Evolutionary conservation across 30 jellyfish, hydroid and myxozoan species (phyloP).

Genomic region (Turritopsis rubra): DNA sequence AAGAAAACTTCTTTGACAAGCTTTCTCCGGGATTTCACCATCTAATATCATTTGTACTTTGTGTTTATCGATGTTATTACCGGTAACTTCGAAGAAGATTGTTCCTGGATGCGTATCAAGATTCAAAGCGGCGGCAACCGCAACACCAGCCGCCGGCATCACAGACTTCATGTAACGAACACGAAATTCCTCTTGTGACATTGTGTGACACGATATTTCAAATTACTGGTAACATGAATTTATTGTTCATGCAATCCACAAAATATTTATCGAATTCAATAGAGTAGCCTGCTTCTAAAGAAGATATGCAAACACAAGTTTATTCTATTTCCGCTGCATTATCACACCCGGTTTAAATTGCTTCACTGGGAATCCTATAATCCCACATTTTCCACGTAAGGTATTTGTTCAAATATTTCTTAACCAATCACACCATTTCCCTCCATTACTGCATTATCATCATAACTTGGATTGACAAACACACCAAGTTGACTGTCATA

Average conservation of each 20-base stretch:
- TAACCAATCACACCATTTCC: constrained; percentile 17
- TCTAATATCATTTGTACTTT: background rate
- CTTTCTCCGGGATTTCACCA: background rate
- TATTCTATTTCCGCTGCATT: background rate
- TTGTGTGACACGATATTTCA: background rate
- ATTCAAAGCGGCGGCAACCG: constrained; percentile 4
- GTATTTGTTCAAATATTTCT: constrained; percentile 6
- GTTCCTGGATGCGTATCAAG: background rate
- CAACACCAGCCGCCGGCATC: background rate
- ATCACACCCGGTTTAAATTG: background rate
- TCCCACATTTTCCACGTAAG: background rate
- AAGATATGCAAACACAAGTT: background rate
- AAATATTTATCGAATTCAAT: background rate
- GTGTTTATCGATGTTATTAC: background rate
- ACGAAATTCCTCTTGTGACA: background rate
- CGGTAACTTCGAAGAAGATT: background rate
- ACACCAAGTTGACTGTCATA: background rate
- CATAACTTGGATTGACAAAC: background rate
- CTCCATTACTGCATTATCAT: background rate
- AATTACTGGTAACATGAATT: background rate
- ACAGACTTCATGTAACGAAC: background rate
- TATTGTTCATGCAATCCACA: background rate
- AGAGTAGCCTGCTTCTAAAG: background rate
- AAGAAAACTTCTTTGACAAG: background rate
- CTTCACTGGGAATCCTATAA: constrained; percentile 9